Conservation (phyloP, 2,888 invertebrate genomes). For the Acrobasis repandana region DNA sequence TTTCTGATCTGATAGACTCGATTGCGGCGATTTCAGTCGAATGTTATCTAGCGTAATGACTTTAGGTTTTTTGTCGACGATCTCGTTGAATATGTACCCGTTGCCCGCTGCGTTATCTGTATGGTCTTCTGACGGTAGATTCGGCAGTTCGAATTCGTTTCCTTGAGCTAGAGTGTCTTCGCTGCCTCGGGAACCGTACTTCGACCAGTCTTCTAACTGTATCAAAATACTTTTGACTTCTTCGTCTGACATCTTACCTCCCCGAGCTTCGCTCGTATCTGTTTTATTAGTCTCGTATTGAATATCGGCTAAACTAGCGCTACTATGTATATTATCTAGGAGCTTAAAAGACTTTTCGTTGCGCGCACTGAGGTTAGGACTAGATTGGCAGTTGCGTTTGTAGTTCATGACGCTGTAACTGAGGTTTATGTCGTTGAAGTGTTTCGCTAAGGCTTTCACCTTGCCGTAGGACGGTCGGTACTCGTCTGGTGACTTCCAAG, state of each 20-base stretch:
- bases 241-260: conserved; percentile 64
- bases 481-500: conserved; percentile 88
- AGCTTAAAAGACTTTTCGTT: conserved; percentile 47
- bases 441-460: conserved; percentile 87
- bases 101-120: conserved; percentile 46
- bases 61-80: conserved; percentile 74
- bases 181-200: conserved; percentile 73
- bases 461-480: conserved; percentile 86
- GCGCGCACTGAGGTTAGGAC: conserved; percentile 70
- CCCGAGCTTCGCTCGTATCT: conserved; percentile 57
- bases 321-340: conserved; percentile 55
- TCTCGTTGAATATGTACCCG: conserved; percentile 77
- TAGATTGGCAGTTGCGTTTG: conserved; percentile 73
- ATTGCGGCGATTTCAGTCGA: conserved; percentile 58
- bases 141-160: conserved; percentile 73
- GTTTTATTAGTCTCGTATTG: conserved; percentile 66
- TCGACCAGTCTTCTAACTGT: conserved; percentile 77
- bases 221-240: conserved; percentile 76
- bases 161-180: conserved; percentile 75
- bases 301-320: conserved; percentile 71
- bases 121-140: conserved; percentile 69
- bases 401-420: conserved; percentile 69
- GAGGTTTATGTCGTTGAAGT: conserved; percentile 83
- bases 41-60: conserved; percentile 75
- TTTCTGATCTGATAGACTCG: conserved; percentile 49